Conservation (phyloP, 2,113 vertebrate genomes). For the Salvelinus namaycush region DNA sequence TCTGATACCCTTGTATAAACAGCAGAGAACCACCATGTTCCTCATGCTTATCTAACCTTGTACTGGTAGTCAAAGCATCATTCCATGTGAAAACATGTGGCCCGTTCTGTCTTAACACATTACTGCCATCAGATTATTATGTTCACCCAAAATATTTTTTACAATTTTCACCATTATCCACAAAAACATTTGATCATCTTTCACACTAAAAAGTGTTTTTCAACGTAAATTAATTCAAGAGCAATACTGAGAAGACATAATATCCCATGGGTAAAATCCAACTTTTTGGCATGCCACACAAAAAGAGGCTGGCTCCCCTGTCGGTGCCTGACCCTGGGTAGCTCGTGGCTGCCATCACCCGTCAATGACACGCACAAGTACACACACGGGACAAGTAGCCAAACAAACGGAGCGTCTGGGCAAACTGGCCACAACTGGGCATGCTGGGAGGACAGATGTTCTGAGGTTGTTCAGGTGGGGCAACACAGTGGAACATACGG, state of each 20-base stretch:
- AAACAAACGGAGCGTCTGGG: neutral
- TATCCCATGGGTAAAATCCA: neutral
- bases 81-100: too few relatives aligned
- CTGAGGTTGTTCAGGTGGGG: constrained; percentile 4
- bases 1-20: too few relatives aligned
- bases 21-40: too few relatives aligned
- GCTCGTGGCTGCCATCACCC: constrained; percentile 3
- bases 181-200: too few relatives aligned
- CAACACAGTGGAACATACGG: neutral
- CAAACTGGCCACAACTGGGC: neutral
- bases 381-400: neutral
- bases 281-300: neutral
- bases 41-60: too few relatives aligned
- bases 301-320: neutral
- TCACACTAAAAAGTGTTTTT: too few relatives aligned
- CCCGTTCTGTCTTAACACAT: neutral
- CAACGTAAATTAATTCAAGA: neutral
- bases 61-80: too few relatives aligned
- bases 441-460: constrained; percentile 10
- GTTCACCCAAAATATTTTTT: too few relatives aligned
- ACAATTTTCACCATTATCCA: too few relatives aligned
- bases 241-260: too few relatives aligned
- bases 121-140: too few relatives aligned
- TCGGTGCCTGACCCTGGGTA: neutral
- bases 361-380: neutral